Evolutionary conservation across 2,113 vertebrate species (phyloP).

Genomic region (Numida meleagris): DNA sequence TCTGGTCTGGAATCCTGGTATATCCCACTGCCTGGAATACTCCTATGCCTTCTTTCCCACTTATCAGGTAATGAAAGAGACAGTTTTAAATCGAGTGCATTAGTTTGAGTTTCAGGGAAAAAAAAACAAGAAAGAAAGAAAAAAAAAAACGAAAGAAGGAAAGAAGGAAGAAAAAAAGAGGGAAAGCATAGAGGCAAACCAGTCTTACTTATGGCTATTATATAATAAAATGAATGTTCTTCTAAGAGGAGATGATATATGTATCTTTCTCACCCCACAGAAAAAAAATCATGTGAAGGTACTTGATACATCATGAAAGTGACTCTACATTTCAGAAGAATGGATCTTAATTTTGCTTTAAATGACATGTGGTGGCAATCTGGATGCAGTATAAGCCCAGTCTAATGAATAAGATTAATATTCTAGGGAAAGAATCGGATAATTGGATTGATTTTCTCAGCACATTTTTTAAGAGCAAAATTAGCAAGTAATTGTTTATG

Average conservation of each 20-base stretch:
- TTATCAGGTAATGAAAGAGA: neutral
- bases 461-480: neutral
- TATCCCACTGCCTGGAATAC: neutral
- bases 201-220: neutral
- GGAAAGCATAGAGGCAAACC: neutral
- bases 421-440: neutral
- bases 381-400: neutral
- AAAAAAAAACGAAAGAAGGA: neutral
- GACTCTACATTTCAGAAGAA: neutral
- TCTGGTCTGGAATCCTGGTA: neutral
- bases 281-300: neutral
- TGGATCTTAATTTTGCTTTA: constrained; percentile 10
- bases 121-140: neutral
- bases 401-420: neutral
- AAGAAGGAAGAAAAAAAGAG: neutral
- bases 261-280: neutral
- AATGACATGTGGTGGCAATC: neutral
- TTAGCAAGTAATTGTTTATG: neutral
- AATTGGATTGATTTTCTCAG: neutral
- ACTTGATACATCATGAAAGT: neutral
- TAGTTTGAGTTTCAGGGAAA: neutral
- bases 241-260: neutral
- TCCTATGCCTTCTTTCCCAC: neutral
- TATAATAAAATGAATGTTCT: neutral
- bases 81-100: neutral